Evolutionary conservation across 2,113 vertebrate genomes (phyloP).

Genomic region (Gulo gulo): DNA sequence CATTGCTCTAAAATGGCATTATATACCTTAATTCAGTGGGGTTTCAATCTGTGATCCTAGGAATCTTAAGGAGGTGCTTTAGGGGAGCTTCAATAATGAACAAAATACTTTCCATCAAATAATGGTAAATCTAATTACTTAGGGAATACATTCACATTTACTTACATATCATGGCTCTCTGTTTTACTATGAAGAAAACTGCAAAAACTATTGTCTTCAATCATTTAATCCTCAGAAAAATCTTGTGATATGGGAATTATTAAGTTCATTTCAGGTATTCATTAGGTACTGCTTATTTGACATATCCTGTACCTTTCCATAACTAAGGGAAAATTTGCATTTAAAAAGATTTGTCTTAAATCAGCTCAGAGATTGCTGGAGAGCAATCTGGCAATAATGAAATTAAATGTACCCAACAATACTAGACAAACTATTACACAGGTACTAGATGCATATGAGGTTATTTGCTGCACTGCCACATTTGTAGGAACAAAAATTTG

Average conservation of each 20-base stretch:
- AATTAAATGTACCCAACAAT: slow-evolving; percentile 2
- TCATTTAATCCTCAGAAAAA: slow-evolving; percentile 37
- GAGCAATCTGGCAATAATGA: background rate
- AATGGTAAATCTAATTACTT: slow-evolving; percentile 8
- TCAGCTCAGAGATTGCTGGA: background rate
- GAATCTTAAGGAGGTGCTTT: background rate
- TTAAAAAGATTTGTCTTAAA: slow-evolving; percentile 3
- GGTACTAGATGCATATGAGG: background rate
- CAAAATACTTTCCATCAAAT: slow-evolving; percentile 2
- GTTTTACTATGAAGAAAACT: background rate
- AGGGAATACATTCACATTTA: background rate
- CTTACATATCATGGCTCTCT: slow-evolving; percentile 38
- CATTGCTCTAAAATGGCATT: background rate
- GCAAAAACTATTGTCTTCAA: slow-evolving; percentile 1
- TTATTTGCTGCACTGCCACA: background rate
- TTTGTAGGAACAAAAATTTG: background rate
- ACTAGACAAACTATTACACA: background rate
- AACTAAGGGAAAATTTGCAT: background rate
- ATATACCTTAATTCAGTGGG: background rate
- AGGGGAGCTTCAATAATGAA: background rate
- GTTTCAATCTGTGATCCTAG: slow-evolving; percentile 14
- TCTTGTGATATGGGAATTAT: background rate
- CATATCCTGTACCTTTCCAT: background rate
- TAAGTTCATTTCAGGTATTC: background rate
- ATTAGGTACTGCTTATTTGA: background rate